Evolutionary conservation across 1,140 invertebrate genomes (phyloP).

Genomic region (Bactericera cockerelli): DNA sequence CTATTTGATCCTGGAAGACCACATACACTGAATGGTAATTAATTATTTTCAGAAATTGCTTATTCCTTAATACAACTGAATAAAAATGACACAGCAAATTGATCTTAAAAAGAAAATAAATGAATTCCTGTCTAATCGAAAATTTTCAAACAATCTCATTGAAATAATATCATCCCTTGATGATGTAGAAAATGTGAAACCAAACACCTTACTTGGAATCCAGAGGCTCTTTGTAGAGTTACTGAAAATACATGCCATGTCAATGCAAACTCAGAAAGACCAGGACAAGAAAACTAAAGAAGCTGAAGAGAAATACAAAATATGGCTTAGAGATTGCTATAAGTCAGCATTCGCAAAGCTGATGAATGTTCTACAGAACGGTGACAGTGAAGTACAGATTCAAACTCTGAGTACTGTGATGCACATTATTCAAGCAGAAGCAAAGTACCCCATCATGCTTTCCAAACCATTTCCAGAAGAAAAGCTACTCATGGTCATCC

Average conservation of each 20-base stretch:
- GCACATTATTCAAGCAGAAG: not conserved
- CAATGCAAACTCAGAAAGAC: not conserved
- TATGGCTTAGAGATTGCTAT: not conserved
- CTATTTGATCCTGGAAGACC: no score
- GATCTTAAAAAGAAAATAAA: not conserved
- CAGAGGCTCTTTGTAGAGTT: not conserved
- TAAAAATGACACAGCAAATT: no score
- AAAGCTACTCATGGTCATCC: not conserved
- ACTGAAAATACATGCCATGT: not conserved
- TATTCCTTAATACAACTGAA: no score
- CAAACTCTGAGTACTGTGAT: not conserved
- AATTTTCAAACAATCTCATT: slow-evolving; percentile 2
- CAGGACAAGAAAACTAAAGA: not conserved
- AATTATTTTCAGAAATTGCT: no score
- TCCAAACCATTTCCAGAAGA: slow-evolving; percentile 2
- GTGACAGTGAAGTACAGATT: not conserved
- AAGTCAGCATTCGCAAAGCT: not conserved
- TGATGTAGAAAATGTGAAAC: not conserved
- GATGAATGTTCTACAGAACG: not conserved
- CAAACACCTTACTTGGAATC: not conserved
- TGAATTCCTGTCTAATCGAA: slow-evolving; percentile 2
- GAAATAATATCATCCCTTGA: not conserved
- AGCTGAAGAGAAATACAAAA: not conserved
- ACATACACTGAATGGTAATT: no score
- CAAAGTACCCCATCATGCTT: not conserved